These are phyloP conservation scores for Drosophila fulvimacula DNA, from an alignment of 2,888 invertebrate genomes.

Conservation along the genomic window DNA sequence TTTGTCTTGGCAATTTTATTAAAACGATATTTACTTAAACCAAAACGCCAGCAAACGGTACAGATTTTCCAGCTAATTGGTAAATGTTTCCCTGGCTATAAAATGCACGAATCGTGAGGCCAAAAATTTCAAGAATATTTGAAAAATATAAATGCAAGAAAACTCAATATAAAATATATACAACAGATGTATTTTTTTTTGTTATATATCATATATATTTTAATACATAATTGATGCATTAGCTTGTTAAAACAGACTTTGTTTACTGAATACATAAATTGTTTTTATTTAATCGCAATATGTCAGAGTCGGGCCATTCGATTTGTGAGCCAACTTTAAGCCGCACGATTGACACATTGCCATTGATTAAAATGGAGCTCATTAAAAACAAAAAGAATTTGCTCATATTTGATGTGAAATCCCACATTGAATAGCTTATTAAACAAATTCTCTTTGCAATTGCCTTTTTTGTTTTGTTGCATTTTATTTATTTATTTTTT, in stretches of 20 bases:
- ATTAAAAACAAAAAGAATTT: slow-evolving; percentile 5
- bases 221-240: neutral
- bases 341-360: slow-evolving; percentile 28
- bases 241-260: neutral
- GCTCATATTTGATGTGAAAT: slow-evolving; percentile 39
- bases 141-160: too few species aligned
- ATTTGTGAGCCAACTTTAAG: slow-evolving; percentile 18
- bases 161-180: neutral
- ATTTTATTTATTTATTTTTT: neutral
- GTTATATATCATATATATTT: too few species aligned
- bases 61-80: slow-evolving; percentile 34
- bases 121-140: neutral
- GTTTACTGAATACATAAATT: neutral
- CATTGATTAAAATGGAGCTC: slow-evolving; percentile 28
- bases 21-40: slow-evolving; percentile 66
- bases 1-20: slow-evolving; percentile 68
- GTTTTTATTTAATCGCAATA: neutral
- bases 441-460: neutral
- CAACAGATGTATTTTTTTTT: too few species aligned
- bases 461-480: neutral
- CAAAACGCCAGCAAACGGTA: slow-evolving; percentile 32
- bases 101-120: slow-evolving; percentile 2
- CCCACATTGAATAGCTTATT: slow-evolving; percentile 4
- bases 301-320: slow-evolving; percentile 17
- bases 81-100: slow-evolving; percentile 22